Evolutionary conservation across 2,797 vertebrate genomes (phyloP), one percentile per base, ranked within the genome.

Genomic region (Ptychadena robeensis): DNA sequence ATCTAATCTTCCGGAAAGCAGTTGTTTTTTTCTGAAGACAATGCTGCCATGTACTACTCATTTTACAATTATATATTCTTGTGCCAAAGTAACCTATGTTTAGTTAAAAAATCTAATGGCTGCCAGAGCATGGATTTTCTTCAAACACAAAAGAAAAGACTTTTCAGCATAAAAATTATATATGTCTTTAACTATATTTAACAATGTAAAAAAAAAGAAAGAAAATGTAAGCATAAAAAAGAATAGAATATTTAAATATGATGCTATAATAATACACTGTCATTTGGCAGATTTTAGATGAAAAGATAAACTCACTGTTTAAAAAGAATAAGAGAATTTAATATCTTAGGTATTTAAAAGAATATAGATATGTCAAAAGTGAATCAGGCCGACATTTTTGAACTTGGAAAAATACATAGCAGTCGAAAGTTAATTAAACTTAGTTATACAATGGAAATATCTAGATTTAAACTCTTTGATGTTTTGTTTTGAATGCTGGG

Each of bases 251-350:
- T 65, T 28, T 9, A 64, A 82, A 69, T 75, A 82, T 75, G 64
- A 75, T 75, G 80, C 10, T 68, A 69, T 82, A 82, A 82, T 82
- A 68, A 75, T 38, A 82, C 6, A 82, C 28, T 82, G 80, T 75
- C 72, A 75, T 53, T 61, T 38, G 48, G 64, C 38, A 30, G 27
- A 64, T 61, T 75, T 68, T 40, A 74, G 14, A n/a, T 75, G 80
- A 82, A 74, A 38, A 74, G 40, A 15, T 73, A 65, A 22, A 32
- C 3, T 48, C 22, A 81, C 31, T 80, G 18, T 73, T 48, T 57
- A 40, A 30, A n/a, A 32, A 15, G 65, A 66, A 10, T 32, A 28
- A 66, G 35, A 63, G 12, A 14, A 80, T 57, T 73, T 68, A 44
- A 81, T n/a, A 82, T 53, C 74, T 48, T 12, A 61, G 31, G 61